Evolutionary conservation across 2,888 invertebrate species (phyloP).

Genomic region (Liposcelis brunnea): DNA sequence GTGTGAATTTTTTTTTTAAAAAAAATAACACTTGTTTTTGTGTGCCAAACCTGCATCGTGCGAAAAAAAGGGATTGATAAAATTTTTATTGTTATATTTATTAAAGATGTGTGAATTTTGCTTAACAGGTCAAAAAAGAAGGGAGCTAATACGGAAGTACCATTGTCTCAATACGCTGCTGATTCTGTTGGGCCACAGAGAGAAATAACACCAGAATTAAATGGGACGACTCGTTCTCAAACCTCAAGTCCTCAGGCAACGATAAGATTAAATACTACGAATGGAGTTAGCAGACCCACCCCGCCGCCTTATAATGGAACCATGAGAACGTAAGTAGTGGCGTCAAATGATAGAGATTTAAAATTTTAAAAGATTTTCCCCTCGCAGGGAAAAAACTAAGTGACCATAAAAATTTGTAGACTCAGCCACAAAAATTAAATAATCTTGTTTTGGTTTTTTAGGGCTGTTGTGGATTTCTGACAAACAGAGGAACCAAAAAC

Average conservation of each 20-base stretch:
- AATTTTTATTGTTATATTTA: constrained; percentile 9
- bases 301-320: constrained; percentile 40
- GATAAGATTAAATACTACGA: too few relatives aligned
- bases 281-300: constrained; percentile 29
- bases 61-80: neutral
- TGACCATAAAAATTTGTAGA: too few relatives aligned
- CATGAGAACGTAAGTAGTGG: constrained; percentile 28
- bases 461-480: constrained; percentile 32
- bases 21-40: neutral
- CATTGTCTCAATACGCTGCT: constrained; percentile 44
- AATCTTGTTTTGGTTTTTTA: constrained; percentile 15
- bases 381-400: too few relatives aligned
- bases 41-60: neutral
- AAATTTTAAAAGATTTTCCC: neutral
- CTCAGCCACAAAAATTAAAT: too few relatives aligned
- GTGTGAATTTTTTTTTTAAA: constrained; percentile 10
- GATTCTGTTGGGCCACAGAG: constrained; percentile 35
- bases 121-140: neutral
- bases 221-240: too few relatives aligned
- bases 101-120: constrained; percentile 8
- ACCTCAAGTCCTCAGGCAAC: too few relatives aligned
- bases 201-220: constrained; percentile 22
- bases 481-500: constrained; percentile 32
- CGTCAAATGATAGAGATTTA: neutral
- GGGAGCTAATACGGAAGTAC: constrained; percentile 28